These are phyloP conservation scores for Cyprinodon brontotheroides DNA, from an alignment of 2,113 vertebrate genomes.

Conservation along the genomic window DNA sequence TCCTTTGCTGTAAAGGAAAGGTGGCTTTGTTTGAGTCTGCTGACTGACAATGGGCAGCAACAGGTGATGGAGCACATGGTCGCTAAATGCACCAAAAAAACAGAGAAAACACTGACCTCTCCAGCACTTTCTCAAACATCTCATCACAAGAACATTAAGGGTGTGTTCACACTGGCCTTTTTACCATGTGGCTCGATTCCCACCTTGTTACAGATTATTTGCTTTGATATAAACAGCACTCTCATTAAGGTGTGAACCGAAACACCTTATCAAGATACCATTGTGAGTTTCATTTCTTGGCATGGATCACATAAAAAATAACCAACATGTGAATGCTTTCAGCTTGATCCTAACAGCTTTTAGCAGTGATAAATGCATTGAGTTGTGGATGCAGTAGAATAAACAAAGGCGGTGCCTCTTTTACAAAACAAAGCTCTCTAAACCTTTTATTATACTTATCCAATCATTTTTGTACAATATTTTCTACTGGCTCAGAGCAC, in stretches of 20 bases:
- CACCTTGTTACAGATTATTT: background rate
- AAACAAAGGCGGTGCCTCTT: background rate
- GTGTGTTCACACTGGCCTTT: too few relatives aligned
- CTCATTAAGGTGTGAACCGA: background rate
- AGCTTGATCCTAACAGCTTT: background rate
- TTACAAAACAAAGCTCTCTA: too few relatives aligned
- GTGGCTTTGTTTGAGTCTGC: background rate
- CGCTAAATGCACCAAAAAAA: too few relatives aligned
- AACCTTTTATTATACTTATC: too few relatives aligned
- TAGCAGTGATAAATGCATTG: background rate
- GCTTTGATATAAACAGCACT: background rate
- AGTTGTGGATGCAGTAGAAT: background rate
- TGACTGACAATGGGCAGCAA: background rate
- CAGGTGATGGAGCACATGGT: background rate
- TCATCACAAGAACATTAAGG: background rate
- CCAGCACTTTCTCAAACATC: background rate
- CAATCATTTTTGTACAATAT: background rate
- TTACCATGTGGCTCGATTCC: too few relatives aligned
- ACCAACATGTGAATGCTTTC: too few relatives aligned
- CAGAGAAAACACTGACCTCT: too few relatives aligned
- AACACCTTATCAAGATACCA: background rate
- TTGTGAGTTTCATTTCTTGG: too few relatives aligned
- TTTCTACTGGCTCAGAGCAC: background rate
- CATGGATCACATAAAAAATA: too few relatives aligned
- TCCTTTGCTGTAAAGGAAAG: background rate